Percentiles rank a stretch among this genome's conserved stretches.
Evolutionary conservation across 2,888 invertebrate genomes (phyloP).

Genomic region (Callyntrura guangdongensis): DNA sequence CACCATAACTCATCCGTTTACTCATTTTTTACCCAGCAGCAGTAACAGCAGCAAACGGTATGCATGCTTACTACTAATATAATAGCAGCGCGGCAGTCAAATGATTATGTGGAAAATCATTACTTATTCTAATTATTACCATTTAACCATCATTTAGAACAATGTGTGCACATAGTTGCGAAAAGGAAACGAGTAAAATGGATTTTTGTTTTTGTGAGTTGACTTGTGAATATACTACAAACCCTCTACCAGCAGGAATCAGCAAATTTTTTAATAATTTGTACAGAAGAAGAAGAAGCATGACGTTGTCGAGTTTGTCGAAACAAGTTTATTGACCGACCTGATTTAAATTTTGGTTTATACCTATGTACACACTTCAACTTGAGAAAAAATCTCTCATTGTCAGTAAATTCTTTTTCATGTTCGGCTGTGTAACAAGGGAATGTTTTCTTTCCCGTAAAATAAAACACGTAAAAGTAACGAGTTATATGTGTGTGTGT

Average conservation of each 20-base stretch:
- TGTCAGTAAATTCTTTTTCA: slow-evolving; percentile 59
- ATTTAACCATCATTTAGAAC: slow-evolving; percentile 49
- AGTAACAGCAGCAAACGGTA: neutral
- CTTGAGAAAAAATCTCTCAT: slow-evolving; percentile 42
- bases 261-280: slow-evolving; percentile 64
- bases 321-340: slow-evolving; percentile 83
- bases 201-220: slow-evolving; percentile 8
- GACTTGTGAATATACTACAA: slow-evolving; percentile 25
- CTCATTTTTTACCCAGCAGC: slow-evolving; percentile 17
- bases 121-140: slow-evolving; percentile 57
- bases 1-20: slow-evolving; percentile 1
- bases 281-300: slow-evolving; percentile 33
- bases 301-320: slow-evolving; percentile 47
- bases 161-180: slow-evolving; percentile 39
- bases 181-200: slow-evolving; percentile 55
- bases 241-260: slow-evolving; percentile 53
- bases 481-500: neutral
- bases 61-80: neutral
- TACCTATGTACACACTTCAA: slow-evolving; percentile 25
- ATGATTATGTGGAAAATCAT: slow-evolving; percentile 58
- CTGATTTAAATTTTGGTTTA: slow-evolving; percentile 80
- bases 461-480: slow-evolving; percentile 6
- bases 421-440: slow-evolving; percentile 8
- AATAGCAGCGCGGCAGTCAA: slow-evolving; percentile 17
- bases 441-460: slow-evolving; percentile 31